A percentile compares a stretch with the other conserved stretches of the same genome.
These are phyloP conservation scores for Gymnoscopelus braueri DNA, from an alignment of 2,797 vertebrate genomes.

Conservation along the genomic window DNA sequence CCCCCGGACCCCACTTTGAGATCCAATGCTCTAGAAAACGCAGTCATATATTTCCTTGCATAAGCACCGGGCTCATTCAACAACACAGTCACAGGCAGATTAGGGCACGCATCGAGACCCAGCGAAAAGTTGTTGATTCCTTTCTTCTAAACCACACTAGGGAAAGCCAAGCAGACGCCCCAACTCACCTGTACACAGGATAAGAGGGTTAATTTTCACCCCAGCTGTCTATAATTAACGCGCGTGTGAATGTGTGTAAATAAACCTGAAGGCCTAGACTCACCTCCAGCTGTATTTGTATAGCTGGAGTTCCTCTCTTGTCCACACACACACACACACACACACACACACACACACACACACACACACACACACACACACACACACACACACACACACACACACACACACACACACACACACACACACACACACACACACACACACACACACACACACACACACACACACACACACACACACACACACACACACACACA, in stretches of 20 bases:
- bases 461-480: constrained; percentile 36
- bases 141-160: background rate
- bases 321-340: constrained; percentile 40
- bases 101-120: constrained; percentile 33
- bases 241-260: constrained; percentile 68
- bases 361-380: constrained; percentile 33
- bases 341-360: constrained; percentile 47
- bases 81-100: constrained; percentile 34
- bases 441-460: constrained; percentile 45
- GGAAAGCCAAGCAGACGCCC: constrained; percentile 40
- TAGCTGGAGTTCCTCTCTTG: constrained; percentile 51
- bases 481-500: constrained; percentile 33
- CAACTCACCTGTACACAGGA: constrained; percentile 47
- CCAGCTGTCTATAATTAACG: constrained; percentile 76
- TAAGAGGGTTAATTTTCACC: constrained; percentile 64
- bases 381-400: background rate
- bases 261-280: constrained; percentile 72
- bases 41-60: too few relatives aligned
- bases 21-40: too few relatives aligned
- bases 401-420: constrained; percentile 33
- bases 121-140: constrained; percentile 13
- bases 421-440: constrained; percentile 32
- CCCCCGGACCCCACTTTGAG: too few relatives aligned
- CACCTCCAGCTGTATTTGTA: constrained; percentile 77
- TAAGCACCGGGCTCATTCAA: too few relatives aligned